Conservation (phyloP, 2,888 invertebrate genomes). For the Mantis religiosa region DNA sequence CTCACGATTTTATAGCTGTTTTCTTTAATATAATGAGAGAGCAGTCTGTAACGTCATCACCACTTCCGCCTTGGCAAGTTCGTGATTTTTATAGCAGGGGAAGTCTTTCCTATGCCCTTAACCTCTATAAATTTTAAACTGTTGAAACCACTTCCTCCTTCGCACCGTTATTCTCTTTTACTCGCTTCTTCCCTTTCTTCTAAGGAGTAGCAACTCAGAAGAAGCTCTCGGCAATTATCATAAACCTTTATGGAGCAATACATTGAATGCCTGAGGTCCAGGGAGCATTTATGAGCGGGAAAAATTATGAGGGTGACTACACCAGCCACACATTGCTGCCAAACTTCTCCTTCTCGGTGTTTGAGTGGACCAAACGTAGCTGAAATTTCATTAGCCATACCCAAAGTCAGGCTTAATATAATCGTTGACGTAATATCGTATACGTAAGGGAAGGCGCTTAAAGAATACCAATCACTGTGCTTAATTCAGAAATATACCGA, state of each 20-base stretch:
- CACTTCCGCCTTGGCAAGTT: neutral
- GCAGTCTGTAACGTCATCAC: neutral
- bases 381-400: neutral
- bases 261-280: neutral
- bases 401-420: too few species aligned
- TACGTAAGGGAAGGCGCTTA: too few species aligned
- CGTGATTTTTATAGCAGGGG: neutral
- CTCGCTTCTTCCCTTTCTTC: neutral
- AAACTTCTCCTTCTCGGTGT: neutral
- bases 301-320: neutral
- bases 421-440: too few species aligned
- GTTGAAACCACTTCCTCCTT: constrained; percentile 1
- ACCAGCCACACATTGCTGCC: neutral
- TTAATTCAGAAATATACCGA: too few species aligned
- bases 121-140: constrained; percentile 9
- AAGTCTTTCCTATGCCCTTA: neutral
- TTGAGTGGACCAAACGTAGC: neutral
- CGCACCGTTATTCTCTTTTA: neutral
- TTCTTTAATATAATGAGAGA: neutral
- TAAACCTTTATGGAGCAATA: constrained; percentile 13
- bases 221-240: constrained; percentile 1
- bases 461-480: too few species aligned
- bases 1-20: too few species aligned
- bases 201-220: neutral
- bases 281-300: neutral